A percentile compares a stretch with the other conserved stretches of the same genome.
Conservation (phyloP, 2,113 vertebrate species). For the Paramormyrops kingsleyae region DNA sequence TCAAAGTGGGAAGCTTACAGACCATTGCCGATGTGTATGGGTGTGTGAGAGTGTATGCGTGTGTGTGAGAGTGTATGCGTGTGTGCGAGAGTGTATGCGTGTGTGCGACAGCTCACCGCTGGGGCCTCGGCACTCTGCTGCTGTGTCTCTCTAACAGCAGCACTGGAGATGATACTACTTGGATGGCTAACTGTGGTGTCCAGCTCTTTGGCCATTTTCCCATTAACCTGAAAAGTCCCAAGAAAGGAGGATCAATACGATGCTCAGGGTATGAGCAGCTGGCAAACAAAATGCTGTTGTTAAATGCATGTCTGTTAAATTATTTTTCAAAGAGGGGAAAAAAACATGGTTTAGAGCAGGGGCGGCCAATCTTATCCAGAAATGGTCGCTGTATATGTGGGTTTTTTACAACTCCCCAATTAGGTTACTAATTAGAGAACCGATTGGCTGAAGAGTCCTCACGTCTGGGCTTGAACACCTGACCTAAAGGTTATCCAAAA, state of each 20-base stretch:
- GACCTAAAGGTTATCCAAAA: too few species aligned
- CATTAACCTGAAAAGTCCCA: slow-evolving; percentile 13
- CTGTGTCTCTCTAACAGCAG: slow-evolving; percentile 26
- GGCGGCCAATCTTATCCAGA: too few species aligned
- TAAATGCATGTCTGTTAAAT: neutral
- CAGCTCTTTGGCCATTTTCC: slow-evolving; percentile 23
- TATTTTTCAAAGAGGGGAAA: neutral
- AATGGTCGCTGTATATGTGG: too few species aligned
- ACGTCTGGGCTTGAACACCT: too few species aligned
- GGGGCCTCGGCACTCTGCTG: neutral
- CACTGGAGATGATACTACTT: slow-evolving; percentile 43
- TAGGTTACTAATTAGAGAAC: too few species aligned
- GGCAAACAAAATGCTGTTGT: neutral
- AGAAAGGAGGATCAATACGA: neutral
- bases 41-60: neutral
- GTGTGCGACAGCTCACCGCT: slow-evolving; percentile 29
- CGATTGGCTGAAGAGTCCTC: too few species aligned
- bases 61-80: neutral
- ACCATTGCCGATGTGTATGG: neutral
- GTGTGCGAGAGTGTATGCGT: neutral
- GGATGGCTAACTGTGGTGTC: slow-evolving; percentile 36
- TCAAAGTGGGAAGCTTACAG: neutral
- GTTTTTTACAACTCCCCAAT: too few species aligned
- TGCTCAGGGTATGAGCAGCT: neutral
- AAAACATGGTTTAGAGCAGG: neutral